Conservation (phyloP, 2,797 vertebrate genomes). For the Gallinago nigripennis region DNA sequence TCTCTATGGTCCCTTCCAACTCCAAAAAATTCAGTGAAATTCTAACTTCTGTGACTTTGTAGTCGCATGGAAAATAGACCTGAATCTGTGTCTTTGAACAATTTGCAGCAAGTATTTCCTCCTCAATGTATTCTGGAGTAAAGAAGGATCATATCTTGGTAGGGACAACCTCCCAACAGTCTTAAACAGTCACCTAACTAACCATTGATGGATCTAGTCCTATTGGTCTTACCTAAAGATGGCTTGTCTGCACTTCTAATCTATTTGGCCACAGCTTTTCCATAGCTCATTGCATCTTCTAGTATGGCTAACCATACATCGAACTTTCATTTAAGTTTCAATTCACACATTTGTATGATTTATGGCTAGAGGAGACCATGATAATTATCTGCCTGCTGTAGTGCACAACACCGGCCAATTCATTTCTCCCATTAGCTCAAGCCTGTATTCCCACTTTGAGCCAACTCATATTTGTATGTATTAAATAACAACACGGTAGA, state of each 20-base stretch:
- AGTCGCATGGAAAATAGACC: not conserved
- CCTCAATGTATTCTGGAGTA: not conserved
- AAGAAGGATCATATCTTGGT: not conserved
- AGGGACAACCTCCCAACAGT: not conserved
- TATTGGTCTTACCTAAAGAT: not conserved
- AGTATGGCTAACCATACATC: not conserved
- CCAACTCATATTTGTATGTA: not conserved
- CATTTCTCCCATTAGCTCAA: not conserved
- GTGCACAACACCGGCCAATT: not conserved
- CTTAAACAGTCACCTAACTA: not conserved
- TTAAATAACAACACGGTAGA: not conserved
- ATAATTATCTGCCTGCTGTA: not conserved
- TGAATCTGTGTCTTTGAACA: not conserved
- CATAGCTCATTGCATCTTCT: not conserved
- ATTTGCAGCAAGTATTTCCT: not conserved
- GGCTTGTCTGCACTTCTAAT: not conserved
- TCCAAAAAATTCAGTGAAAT: not conserved
- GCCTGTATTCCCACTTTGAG: not conserved
- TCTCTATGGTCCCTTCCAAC: no score
- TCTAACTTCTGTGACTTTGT: not conserved
- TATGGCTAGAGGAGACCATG: not conserved
- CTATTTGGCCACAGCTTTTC: not conserved
- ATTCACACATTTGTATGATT: not conserved
- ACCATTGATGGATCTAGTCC: not conserved
- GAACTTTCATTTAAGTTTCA: not conserved